phyloP scores from a whole-genome alignment of 2,888 invertebrate genomes.

The Oscheius sp. region DNA sequence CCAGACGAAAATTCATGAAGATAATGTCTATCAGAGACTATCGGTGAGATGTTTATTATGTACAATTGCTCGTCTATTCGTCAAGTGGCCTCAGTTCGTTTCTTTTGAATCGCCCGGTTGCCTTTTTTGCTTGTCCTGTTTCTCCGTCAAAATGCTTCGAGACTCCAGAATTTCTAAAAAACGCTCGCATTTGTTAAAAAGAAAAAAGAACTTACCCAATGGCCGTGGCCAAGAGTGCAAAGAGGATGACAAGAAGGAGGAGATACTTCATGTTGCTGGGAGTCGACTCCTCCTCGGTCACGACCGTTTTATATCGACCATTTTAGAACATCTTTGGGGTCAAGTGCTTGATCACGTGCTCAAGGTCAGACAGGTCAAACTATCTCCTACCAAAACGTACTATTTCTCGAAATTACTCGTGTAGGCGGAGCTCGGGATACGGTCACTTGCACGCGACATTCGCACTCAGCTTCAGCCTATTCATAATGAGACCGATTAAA shows the following conservation, averaged over 20 bases:
- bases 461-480: too few relatives aligned
- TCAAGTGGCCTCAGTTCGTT: not conserved
- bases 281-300: not conserved
- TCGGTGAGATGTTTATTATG: not conserved
- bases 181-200: not conserved
- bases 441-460: too few relatives aligned
- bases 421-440: too few relatives aligned
- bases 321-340: not conserved
- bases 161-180: slow-evolving; percentile 1
- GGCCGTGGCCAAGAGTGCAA: slow-evolving; percentile 8
- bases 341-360: slow-evolving; percentile 1
- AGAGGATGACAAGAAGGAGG: slow-evolving; percentile 4
- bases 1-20: too few relatives aligned
- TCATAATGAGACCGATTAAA: too few relatives aligned
- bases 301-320: not conserved
- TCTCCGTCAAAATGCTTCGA: slow-evolving; percentile 23
- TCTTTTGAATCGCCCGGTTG: not conserved
- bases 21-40: not conserved
- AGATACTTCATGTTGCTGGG: not conserved
- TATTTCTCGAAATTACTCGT: not conserved
- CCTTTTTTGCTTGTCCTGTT: not conserved
- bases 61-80: not conserved
- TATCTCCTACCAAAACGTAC: too few relatives aligned
- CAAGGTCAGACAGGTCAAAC: not conserved
- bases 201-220: not conserved